These are phyloP conservation scores for Eptatretus burgeri DNA, from an alignment of 2,113 vertebrate species.

Conservation along the genomic window DNA sequence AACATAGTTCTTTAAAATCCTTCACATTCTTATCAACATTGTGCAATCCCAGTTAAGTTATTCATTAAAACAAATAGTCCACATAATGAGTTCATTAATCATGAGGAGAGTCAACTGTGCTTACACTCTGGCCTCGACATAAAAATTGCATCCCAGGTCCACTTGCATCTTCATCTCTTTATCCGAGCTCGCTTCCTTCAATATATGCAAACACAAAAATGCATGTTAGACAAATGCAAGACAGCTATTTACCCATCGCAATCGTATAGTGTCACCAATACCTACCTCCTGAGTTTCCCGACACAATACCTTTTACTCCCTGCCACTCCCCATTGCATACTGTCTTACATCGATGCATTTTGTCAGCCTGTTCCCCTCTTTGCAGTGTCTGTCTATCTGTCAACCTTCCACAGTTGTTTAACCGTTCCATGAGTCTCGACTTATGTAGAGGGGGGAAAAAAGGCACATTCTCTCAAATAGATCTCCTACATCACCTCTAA, in stretches of 20 bases:
- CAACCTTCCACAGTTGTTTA: too few relatives aligned
- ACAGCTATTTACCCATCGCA: background rate
- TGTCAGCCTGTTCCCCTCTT: background rate
- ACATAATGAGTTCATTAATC: too few relatives aligned
- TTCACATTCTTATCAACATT: background rate
- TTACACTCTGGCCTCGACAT: constrained; percentile 47
- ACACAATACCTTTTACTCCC: background rate
- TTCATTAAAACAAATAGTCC: background rate
- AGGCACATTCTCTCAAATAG: too few relatives aligned
- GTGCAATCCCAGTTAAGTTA: background rate
- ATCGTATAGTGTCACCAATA: background rate
- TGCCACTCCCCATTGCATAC: background rate
- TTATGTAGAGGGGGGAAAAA: too few relatives aligned
- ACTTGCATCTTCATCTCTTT: constrained; percentile 34
- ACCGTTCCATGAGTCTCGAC: too few relatives aligned
- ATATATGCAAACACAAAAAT: background rate
- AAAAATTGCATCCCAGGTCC: constrained; percentile 56
- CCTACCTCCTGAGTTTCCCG: background rate
- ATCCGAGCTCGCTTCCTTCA: constrained; percentile 8
- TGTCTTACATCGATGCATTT: background rate
- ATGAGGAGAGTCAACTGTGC: constrained; percentile 12
- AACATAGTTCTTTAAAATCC: background rate
- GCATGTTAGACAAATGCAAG: background rate
- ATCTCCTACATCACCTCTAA: background rate
- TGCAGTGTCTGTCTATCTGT: too few relatives aligned